Evolutionary conservation across 1,140 invertebrate species (phyloP), one percentile per base, ranked within the genome.

Genomic region (Zaprionus africanus): DNA sequence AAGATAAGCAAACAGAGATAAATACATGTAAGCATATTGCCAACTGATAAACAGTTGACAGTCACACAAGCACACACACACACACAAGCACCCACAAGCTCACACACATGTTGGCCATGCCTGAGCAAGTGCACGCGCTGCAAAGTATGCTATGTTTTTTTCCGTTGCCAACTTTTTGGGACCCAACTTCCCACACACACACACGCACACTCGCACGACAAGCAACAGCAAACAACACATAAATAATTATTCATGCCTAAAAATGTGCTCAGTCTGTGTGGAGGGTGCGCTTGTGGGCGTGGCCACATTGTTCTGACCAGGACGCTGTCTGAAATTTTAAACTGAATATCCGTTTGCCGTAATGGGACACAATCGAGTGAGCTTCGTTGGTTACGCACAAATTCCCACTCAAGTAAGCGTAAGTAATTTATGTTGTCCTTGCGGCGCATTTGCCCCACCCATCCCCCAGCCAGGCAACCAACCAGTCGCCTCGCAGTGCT

Each of bases 341-440:
- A 87, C 84, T 84, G 84, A 90, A 87, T 87, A 90, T 87, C 84
- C 84, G 84, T 88, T 87, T 87, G 81, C 78, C 87, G 76, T 87
- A 91, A 91, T 91, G 82, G 88, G 78, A 91, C 78, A 91, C 81
- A 91, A 91, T 91, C 87, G 83, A 91, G 82, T 90, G 84, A 88
- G 85, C 81, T 84, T 83, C 82, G 81, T 92, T 83, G 82, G 90
- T 86, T 91, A 91, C 90, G 90, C 90, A 91, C 90, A 91, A 90
- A 91, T 91, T 91, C 90, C 90, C 85, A 84, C 90, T 90, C 90
- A 91, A 91, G 90, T 91, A 90, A 91, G 90, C 90, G 85, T 91
- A 91, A 91, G 85, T 91, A 91, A 91, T 91, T 91, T 91, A 91
- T 91, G 88, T 91, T 82, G 81, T 91, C 87, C 87, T 91, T 91